Base-by-base conservation (phyloP, 2,797 vertebrate genomes). In the Acanthurus lineatus region DNA sequence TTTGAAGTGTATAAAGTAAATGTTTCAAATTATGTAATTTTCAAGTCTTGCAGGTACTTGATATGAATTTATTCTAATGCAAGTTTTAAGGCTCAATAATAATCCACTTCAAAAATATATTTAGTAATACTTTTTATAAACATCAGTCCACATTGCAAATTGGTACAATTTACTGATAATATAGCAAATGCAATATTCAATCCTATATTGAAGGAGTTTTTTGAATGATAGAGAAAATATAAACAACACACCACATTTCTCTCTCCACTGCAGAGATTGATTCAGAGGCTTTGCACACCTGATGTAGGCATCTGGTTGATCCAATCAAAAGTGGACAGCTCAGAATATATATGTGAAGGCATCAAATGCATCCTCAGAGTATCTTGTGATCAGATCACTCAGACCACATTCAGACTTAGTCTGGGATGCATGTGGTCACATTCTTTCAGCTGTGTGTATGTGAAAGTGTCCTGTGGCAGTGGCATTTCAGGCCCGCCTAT, bases 211-310 rank as follows among this genome's bases (percentile, higher is more conserved):
- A 22, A 51, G 4, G 42, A 44, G 14, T 48, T 65, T 71, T 52
- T 59, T 52, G 53, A 72, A 70, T 56, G 17, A 19, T 71, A 17
- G 28, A 65, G 49, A 83, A 69, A 69, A 67, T 83, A 79, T 85
- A 68, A 49, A 77, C 53, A 81, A 59, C 71, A 62, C 42, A 58
- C 66, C 42, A 35, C 57, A 12, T 83, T 25, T 47, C 79, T 63
- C 83, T 25, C 28, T 78, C 35, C 28, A 52, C 67, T 52, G 73
- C 78, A 76, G 84, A 89, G 71, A 91, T 83, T 89, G 73, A 83
- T 75, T 78, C 59, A 87, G 40, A 42, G 10, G 40, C 40, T 42
- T 9, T 42, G 9, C 40, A 42, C 40, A 42, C 11, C 40, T 11
- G 10, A 12, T 42, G 9, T 42, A 2, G 12, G 11, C 40, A 42